A percentile compares a stretch with the other conserved stretches of the same genome.
These are phyloP conservation scores for Rynchops niger DNA, from an alignment of 2,113 vertebrate species.

Conservation along the genomic window DNA sequence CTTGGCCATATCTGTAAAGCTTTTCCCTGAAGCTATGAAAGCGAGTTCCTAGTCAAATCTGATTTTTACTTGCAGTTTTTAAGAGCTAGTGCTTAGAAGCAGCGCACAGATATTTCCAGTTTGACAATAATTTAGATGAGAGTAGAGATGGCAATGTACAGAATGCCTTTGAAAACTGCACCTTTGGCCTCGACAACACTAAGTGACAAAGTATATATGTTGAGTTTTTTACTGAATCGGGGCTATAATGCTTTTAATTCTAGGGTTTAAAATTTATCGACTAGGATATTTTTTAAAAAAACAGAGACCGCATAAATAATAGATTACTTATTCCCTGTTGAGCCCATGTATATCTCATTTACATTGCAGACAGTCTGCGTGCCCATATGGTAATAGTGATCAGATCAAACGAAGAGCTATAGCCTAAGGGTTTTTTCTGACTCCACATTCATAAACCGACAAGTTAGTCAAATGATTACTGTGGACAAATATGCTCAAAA, in stretches of 20 bases:
- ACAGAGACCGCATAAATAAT: neutral
- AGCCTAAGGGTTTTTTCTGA: neutral
- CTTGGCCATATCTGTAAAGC: neutral
- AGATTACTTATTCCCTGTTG: neutral
- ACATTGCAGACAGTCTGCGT: neutral
- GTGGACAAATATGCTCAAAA: constrained; percentile 21
- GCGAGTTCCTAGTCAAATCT: neutral
- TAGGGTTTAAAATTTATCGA: neutral
- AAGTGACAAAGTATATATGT: neutral
- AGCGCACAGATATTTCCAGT: neutral
- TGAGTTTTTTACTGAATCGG: neutral
- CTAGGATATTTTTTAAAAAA: neutral
- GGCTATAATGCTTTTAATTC: neutral
- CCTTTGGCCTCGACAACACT: neutral
- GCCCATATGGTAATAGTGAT: neutral
- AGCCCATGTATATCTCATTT: neutral
- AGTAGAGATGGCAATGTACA: neutral
- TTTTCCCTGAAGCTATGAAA: neutral
- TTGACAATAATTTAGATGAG: neutral
- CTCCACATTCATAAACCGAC: neutral
- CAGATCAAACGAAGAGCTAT: neutral
- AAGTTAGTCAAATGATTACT: constrained; percentile 1
- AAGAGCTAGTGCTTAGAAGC: neutral
- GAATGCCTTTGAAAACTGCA: neutral
- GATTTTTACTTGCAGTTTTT: neutral